phyloP scores from a whole-genome alignment of 2,888 invertebrate species.

The Leucozona laternaria region DNA sequence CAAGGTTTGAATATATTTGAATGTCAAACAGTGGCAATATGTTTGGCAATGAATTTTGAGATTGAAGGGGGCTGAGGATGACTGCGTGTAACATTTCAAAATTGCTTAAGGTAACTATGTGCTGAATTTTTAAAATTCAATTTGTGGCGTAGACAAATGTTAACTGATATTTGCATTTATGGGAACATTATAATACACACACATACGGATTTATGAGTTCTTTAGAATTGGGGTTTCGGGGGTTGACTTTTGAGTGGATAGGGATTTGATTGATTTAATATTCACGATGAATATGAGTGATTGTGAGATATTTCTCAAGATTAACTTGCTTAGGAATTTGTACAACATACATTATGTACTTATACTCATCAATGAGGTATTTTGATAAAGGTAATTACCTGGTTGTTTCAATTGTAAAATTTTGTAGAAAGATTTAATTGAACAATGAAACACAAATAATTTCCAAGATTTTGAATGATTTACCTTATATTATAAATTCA shows the following conservation, averaged over 20 bases:
- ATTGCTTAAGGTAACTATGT: conserved; percentile 50
- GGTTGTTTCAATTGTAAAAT: too few relatives aligned
- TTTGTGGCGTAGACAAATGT: conserved; percentile 54
- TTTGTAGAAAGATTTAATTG: too few relatives aligned
- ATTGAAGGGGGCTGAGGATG: neutral
- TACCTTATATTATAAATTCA: too few relatives aligned
- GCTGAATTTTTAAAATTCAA: conserved; percentile 56
- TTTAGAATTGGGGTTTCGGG: neutral
- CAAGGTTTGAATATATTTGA: conserved; percentile 73
- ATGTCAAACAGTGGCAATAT: conserved; percentile 66
- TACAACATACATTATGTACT: neutral
- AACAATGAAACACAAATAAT: too few relatives aligned
- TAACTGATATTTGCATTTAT: conserved; percentile 53
- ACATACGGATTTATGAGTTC: neutral
- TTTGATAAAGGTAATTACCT: neutral
- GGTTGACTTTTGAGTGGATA: neutral
- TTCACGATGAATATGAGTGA: conserved; percentile 17
- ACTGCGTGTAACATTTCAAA: conserved; percentile 26
- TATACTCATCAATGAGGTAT: neutral
- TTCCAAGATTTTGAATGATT: too few relatives aligned
- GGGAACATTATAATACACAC: conserved; percentile 18
- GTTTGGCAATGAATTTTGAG: conserved; percentile 62
- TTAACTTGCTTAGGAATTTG: neutral
- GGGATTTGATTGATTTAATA: neutral
- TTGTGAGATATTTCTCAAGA: neutral